Percentiles rank a stretch among this genome's conserved stretches.
Evolutionary conservation across 2,113 vertebrate species (phyloP).

Genomic region (Peromyscus californicus): DNA sequence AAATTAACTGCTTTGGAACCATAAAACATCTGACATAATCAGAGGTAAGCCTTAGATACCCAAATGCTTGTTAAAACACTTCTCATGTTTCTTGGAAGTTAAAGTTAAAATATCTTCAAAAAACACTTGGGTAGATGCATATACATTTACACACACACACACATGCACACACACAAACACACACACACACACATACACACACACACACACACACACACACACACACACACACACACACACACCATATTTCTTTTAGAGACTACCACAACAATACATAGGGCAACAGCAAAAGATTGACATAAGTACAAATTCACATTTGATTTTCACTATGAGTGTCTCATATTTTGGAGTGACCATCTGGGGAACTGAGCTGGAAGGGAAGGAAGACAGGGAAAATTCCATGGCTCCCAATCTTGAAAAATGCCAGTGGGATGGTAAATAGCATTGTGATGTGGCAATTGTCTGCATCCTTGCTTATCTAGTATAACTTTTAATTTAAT

Average conservation of each 20-base stretch:
- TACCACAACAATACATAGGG: not conserved
- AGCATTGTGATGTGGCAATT: not conserved
- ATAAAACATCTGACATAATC: conserved; percentile 15
- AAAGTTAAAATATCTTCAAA: not conserved
- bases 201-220: not conserved
- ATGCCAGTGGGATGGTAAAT: not conserved
- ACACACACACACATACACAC: not conserved
- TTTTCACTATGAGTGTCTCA: not conserved
- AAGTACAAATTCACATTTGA: not conserved
- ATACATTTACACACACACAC: not conserved
- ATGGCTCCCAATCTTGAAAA: conserved; percentile 31
- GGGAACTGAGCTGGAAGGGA: not conserved
- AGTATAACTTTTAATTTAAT: conserved; percentile 56
- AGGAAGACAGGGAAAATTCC: not conserved
- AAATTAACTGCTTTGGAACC: not conserved
- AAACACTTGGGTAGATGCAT: not conserved
- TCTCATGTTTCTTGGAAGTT: conserved; percentile 45
- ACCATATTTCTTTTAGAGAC: not conserved
- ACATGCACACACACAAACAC: too few relatives aligned
- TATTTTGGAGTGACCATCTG: not conserved
- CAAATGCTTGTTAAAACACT: not conserved
- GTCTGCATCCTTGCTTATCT: conserved; percentile 32
- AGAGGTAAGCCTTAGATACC: not conserved
- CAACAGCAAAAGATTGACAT: not conserved
- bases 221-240: not conserved